Evolutionary conservation across 2,113 vertebrate species (phyloP).

Genomic region (Phrynocephalus versicolor): DNA sequence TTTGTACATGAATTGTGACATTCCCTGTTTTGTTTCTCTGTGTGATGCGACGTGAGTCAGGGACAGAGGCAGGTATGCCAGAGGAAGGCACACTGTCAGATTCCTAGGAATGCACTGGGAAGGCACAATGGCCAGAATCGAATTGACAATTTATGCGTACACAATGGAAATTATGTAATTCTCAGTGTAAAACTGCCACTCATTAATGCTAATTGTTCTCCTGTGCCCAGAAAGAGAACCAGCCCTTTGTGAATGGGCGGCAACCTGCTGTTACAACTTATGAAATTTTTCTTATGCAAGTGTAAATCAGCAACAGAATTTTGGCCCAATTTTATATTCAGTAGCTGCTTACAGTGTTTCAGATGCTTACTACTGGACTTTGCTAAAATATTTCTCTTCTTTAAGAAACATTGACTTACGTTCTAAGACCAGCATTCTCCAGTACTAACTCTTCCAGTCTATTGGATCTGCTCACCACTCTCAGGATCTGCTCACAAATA

Average conservation of each 20-base stretch:
- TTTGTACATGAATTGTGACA: background rate
- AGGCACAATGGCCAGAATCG: no score
- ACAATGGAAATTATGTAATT: no score
- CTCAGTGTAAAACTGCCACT: no score
- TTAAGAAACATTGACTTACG: conserved; percentile 77
- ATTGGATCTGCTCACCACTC: conserved; percentile 89
- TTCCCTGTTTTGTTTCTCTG: background rate
- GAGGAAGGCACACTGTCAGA: background rate
- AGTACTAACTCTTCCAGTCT: conserved; percentile 91
- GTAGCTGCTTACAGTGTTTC: background rate
- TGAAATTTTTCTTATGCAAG: no score
- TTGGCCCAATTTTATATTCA: background rate
- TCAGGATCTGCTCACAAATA: conserved; percentile 94
- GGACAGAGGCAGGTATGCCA: background rate
- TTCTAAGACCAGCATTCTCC: conserved; percentile 94
- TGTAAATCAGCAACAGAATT: no score
- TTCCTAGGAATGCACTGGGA: no score
- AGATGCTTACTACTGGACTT: background rate
- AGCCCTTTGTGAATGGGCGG: no score
- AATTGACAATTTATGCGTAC: no score
- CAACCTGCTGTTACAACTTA: no score
- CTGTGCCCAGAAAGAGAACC: no score
- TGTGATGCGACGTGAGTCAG: background rate
- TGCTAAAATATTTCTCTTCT: background rate
- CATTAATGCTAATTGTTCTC: no score